Evolutionary conservation across 2,888 invertebrate species (phyloP).

Genomic region (Ethmia dodecea): DNA sequence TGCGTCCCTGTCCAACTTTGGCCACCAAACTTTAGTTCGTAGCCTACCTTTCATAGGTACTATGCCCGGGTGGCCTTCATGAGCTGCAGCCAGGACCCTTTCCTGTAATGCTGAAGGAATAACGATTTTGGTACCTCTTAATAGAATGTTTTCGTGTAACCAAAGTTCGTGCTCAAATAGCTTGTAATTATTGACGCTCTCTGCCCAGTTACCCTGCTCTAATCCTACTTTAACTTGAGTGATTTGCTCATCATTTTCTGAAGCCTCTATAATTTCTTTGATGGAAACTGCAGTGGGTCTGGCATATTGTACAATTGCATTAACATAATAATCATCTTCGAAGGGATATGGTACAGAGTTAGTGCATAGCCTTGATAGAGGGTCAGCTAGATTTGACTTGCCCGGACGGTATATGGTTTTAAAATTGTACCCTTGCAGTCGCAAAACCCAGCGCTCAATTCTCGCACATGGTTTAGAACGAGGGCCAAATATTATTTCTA

Average conservation of each 20-base stretch:
- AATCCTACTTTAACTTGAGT: slow-evolving; percentile 4
- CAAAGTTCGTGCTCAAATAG: slow-evolving; percentile 22
- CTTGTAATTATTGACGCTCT: slow-evolving; percentile 1
- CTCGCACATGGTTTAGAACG: slow-evolving; percentile 31
- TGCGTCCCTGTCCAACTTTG: slow-evolving; percentile 16
- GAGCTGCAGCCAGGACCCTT: slow-evolving; percentile 20
- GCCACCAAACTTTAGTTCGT: slow-evolving; percentile 23
- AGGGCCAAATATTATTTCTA: slow-evolving; percentile 29
- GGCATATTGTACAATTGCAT: slow-evolving; percentile 9
- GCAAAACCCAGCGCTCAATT: slow-evolving; percentile 30
- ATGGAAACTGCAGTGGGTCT: slow-evolving; percentile 12
- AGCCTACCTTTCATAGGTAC: slow-evolving; percentile 20
- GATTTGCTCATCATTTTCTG: not conserved
- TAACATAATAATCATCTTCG: slow-evolving; percentile 13
- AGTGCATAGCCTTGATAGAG: slow-evolving; percentile 16
- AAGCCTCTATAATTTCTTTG: slow-evolving; percentile 2
- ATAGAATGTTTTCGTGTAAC: slow-evolving; percentile 15
- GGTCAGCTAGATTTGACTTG: slow-evolving; percentile 26
- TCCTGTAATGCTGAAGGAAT: slow-evolving; percentile 15
- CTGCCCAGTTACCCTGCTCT: not conserved
- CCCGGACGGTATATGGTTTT: slow-evolving; percentile 25
- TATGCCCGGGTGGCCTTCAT: slow-evolving; percentile 21
- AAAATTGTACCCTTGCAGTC: slow-evolving; percentile 25
- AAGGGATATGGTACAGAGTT: not conserved
- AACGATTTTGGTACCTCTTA: slow-evolving; percentile 18